Evolutionary conservation across 2,797 vertebrate genomes (phyloP), one percentile per base, ranked within the genome.

Genomic region (Poecile montanus): DNA sequence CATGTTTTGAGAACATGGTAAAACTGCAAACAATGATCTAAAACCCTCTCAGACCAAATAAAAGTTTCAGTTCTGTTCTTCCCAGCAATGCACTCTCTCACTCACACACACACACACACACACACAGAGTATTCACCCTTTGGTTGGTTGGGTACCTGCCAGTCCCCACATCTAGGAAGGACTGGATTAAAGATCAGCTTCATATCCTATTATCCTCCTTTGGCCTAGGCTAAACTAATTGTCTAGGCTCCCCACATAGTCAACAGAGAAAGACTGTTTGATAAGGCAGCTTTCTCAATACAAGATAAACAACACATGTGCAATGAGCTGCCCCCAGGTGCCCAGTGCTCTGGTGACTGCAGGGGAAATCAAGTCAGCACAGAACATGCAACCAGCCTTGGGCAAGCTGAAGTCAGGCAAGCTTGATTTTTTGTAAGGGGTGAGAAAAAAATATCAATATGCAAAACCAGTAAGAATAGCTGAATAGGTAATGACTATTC

Each of bases 271-370:
- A 75, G 23, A 84, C 27, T 40, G 12, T 34, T 58, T 48, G 51
- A 5, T 47, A 68, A 77, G 23, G 32, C 34, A 67, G 22, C 53
- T 91, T 16, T 13, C 32, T 48, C 12, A 53, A 20, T 3, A 42
- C 11, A 79, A 74, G 8, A 13, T 2, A 16, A 89, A 60, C 11
- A 54, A 45, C 7, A 42, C 1, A 13, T 0, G 0, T 2, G 21
- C 13, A 15, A 15, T 15, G 34, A 91, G n/a, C 34, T 94, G 30
- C 6, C 13, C 10, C 4, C 32, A 30, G 15, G 6, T 36, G 17
- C 18, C 18, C 18, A 27, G 11, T 3, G 23, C 56, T 84, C 45
- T 5, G 2, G 10, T 17, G 34, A 61, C 51, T 32, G 15, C 3
- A 85, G 48, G 8, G 19, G 26, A 87, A 79, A 70, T 51, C 12